Percentiles rank a stretch among this genome's conserved stretches.
phyloP scores from a whole-genome alignment of 2,888 invertebrate species.

The Polietes domitor region DNA sequence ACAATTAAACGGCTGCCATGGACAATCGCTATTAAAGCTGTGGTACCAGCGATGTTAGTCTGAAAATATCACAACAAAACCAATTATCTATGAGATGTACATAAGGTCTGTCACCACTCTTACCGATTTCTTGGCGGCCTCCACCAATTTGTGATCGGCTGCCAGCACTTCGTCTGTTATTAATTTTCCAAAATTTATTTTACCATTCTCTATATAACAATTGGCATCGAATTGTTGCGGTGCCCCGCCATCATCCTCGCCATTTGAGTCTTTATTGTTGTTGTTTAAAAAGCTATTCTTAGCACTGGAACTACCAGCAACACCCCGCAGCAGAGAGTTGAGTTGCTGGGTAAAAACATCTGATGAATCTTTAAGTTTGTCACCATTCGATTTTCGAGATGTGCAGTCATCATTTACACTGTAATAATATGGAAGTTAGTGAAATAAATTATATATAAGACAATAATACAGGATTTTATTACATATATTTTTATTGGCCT shows the following conservation, averaged over 20 bases:
- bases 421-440: too few relatives aligned
- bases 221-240: slow-evolving; percentile 80
- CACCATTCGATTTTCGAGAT: slow-evolving; percentile 81
- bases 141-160: slow-evolving; percentile 90
- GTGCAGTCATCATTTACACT: slow-evolving; percentile 81
- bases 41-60: slow-evolving; percentile 92
- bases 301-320: slow-evolving; percentile 68
- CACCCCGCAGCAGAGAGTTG: slow-evolving; percentile 77
- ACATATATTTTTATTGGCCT: too few relatives aligned
- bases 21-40: slow-evolving; percentile 93
- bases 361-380: slow-evolving; percentile 71
- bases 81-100: neutral
- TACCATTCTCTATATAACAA: slow-evolving; percentile 88
- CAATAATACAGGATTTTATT: too few relatives aligned
- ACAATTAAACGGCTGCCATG: slow-evolving; percentile 92
- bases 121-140: slow-evolving; percentile 89
- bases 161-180: slow-evolving; percentile 93
- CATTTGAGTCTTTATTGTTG: slow-evolving; percentile 67
- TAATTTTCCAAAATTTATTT: slow-evolving; percentile 90
- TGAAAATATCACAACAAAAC: slow-evolving; percentile 62
- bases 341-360: slow-evolving; percentile 79
- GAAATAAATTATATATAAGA: too few relatives aligned
- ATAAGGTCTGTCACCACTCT: slow-evolving; percentile 45
- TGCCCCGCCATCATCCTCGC: slow-evolving; percentile 66
- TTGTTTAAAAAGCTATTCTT: slow-evolving; percentile 75